Conservation (phyloP, 2,797 vertebrate genomes). For the Gymnothorax reevesii region DNA sequence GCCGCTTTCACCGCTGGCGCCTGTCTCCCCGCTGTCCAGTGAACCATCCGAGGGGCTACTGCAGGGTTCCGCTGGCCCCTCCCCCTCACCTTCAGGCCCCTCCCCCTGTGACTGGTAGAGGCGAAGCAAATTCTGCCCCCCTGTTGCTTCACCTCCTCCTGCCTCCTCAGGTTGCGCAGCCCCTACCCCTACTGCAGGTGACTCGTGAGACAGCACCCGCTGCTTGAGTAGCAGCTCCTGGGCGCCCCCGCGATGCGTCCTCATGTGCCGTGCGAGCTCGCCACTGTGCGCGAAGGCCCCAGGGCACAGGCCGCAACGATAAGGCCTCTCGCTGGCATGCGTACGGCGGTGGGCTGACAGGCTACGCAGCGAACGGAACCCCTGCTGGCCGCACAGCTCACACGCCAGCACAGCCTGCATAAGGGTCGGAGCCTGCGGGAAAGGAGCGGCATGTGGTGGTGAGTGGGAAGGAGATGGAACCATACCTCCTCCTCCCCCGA, state of each 20-base stretch:
- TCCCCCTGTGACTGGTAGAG: conserved; percentile 62
- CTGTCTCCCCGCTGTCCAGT: conserved; percentile 77
- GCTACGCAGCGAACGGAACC: conserved; percentile 76
- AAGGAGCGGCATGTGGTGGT: conserved; percentile 67
- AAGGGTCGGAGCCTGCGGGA: conserved; percentile 56
- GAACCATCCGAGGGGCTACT: conserved; percentile 78
- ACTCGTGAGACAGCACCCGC: conserved; percentile 45
- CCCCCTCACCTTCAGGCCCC: conserved; percentile 61
- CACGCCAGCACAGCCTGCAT: conserved; percentile 64
- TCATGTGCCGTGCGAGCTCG: conserved; percentile 77
- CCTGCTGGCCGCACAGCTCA: conserved; percentile 75
- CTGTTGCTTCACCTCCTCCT: conserved; percentile 28
- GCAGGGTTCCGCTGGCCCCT: conserved; percentile 69
- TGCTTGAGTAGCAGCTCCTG: conserved; percentile 53
- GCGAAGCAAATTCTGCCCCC: conserved; percentile 58
- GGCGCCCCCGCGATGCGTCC: conserved; percentile 63
- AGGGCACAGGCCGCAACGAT: conserved; percentile 75
- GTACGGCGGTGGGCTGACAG: conserved; percentile 80
- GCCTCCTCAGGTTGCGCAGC: conserved; percentile 34
- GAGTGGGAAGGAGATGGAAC: conserved; percentile 67
- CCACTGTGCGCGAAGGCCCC: conserved; percentile 74
- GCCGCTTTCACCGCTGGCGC: conserved; percentile 78
- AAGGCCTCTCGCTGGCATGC: conserved; percentile 71
- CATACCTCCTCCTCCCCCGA: conserved; percentile 56
- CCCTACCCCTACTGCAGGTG: conserved; percentile 47